Base-by-base conservation (phyloP, 2,888 invertebrate genomes). In the Bhutanitis thaidina region DNA sequence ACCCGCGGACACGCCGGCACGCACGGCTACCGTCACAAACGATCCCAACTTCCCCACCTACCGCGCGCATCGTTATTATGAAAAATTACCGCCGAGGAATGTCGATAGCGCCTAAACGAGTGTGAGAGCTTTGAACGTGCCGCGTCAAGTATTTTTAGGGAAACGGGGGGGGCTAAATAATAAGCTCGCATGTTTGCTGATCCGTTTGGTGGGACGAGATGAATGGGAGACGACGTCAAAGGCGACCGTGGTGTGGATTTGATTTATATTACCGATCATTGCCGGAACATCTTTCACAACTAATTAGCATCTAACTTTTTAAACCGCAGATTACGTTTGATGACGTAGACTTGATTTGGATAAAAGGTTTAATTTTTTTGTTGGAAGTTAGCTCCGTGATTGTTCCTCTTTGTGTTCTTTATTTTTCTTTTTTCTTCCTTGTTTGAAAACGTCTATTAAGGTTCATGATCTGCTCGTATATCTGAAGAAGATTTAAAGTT, bases 61-160 rank as follows among this genome's bases (percentile, higher is more conserved):
- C 61, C 40, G 54, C 56, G 41, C 35, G 12, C 37, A 29, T 58
- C 56, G 52, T 62, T 59, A 58, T 27, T 48, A 52, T 64, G 65
- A 65, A 54, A 60, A 61, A 65, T 64, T 48, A 49, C 49, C 16
- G 14, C 10, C 25, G 29, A 25, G 32, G 52, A 41, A 52, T 52
- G 36, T 51, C 40, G 38, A 50, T 37, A 13, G 37, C 13, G 38
- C 7, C 8, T n/a, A 7, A 32, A 20, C 27, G 15, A 15, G 13
- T n/a, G 15, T n/a, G n/a, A n/a, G n/a, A 1, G 32, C 44, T 40
- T 29, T 35, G 43, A 40, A 34, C 12, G 10, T 7, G 12, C 29
- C 38, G 46, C 38, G 29, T 29, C 1, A 32, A 38, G 25, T 20
- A 32, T 39, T 29, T 29, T 27, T 3, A 25, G 39, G 43, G 34